These are phyloP conservation scores for Numenius arquata DNA, from an alignment of 2,113 vertebrate species.

Conservation along the genomic window DNA sequence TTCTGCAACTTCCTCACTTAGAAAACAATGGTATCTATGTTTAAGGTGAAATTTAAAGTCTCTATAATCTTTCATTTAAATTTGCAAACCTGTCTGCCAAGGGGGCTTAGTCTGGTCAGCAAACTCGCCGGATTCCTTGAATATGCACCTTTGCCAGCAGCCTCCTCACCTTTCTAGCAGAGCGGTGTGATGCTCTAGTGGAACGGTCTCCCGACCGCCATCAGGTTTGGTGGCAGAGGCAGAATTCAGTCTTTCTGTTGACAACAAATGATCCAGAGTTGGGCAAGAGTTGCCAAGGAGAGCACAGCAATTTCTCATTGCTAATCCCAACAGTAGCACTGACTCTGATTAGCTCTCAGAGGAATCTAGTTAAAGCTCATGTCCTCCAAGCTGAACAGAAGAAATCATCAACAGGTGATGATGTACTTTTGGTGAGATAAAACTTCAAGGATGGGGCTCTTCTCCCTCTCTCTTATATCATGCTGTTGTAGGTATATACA, in stretches of 20 bases:
- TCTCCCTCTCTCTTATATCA: background rate
- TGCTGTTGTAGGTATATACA: background rate
- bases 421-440: background rate
- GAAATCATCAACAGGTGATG: background rate
- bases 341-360: conserved; percentile 40
- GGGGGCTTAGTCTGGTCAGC: background rate
- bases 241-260: background rate
- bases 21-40: background rate
- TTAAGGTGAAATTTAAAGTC: background rate
- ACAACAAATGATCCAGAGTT: background rate
- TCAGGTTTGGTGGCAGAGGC: background rate
- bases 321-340: background rate
- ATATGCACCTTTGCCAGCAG: background rate
- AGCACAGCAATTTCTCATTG: background rate
- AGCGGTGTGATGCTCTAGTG: accelerated
- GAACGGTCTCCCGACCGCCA: background rate
- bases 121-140: background rate
- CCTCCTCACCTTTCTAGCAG: background rate
- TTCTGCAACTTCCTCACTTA: background rate
- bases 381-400: background rate
- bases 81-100: background rate
- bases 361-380: background rate
- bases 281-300: conserved; percentile 7
- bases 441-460: background rate
- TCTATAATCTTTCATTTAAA: background rate